Evolutionary conservation across 2,797 vertebrate species (phyloP).

Genomic region (Gymnocypris eckloni): DNA sequence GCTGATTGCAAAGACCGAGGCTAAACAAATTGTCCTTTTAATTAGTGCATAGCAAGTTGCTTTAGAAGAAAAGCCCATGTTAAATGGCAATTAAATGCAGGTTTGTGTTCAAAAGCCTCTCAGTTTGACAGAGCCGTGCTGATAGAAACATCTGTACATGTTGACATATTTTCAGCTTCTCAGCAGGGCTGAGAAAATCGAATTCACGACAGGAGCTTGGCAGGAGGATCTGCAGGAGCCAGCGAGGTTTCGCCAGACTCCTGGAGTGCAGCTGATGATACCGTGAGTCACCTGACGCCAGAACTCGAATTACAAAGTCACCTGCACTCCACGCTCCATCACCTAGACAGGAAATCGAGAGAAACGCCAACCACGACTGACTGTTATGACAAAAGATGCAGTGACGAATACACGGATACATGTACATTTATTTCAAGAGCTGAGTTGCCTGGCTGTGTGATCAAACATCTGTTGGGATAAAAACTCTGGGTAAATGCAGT

Average conservation of each 20-base stretch:
- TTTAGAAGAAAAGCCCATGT: neutral
- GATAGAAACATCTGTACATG: conserved; percentile 40
- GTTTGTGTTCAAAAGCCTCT: conserved; percentile 29
- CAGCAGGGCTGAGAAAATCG: conserved; percentile 6
- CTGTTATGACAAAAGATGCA: neutral
- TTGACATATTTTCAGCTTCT: conserved; percentile 25
- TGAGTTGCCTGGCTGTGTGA: neutral
- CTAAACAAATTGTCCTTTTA: neutral
- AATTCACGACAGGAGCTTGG: conserved; percentile 30
- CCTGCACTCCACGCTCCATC: conserved; percentile 9
- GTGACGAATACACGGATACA: neutral
- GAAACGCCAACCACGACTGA: neutral
- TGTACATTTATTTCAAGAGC: neutral
- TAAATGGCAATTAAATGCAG: conserved; percentile 29
- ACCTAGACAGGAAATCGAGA: neutral
- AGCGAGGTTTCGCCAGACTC: conserved; percentile 15
- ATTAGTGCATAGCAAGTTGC: neutral
- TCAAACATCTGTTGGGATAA: neutral
- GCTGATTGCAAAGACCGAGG: neutral
- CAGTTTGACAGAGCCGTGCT: neutral
- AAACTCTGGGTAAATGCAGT: neutral
- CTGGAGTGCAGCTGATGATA: conserved; percentile 46
- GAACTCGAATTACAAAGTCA: conserved; percentile 31
- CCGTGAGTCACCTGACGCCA: conserved; percentile 27
- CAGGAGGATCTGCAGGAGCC: conserved; percentile 9